A percentile compares a stretch with the other conserved stretches of the same genome.
phyloP scores from a whole-genome alignment of 2,113 vertebrate species.

The Typhlomys cinereus region DNA sequence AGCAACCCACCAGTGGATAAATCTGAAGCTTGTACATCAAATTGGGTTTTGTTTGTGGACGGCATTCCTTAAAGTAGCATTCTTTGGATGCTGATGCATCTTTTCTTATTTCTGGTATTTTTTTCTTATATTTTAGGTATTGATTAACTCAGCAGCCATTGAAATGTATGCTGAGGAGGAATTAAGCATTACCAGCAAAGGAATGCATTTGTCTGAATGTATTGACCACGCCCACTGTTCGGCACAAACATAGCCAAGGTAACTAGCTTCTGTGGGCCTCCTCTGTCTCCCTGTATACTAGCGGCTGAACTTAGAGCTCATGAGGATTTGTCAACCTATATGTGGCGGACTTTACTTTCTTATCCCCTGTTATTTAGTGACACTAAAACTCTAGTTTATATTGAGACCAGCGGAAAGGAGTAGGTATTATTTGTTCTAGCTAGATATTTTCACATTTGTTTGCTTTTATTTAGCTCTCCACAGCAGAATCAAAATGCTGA shows the following conservation, averaged over 20 bases:
- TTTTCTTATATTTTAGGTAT: slow-evolving; percentile 37
- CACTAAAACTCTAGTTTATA: background rate
- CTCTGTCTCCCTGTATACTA: slow-evolving; percentile 39
- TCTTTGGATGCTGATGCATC: background rate
- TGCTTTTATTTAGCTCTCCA: background rate
- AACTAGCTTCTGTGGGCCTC: background rate
- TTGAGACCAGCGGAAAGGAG: background rate
- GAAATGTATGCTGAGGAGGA: slow-evolving; percentile 53
- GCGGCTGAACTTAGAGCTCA: background rate
- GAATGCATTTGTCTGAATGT: slow-evolving; percentile 3
- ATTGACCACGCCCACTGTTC: slow-evolving; percentile 4
- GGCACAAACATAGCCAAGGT: background rate
- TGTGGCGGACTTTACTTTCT: background rate
- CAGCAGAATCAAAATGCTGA: background rate
- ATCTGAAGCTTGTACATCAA: background rate
- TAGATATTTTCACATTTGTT: background rate
- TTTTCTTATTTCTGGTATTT: background rate
- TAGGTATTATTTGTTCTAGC: background rate
- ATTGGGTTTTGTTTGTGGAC: slow-evolving; percentile 13
- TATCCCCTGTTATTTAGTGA: background rate
- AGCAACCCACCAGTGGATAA: background rate
- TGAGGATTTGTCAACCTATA: background rate
- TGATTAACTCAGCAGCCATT: background rate
- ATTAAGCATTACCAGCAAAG: slow-evolving; percentile 7
- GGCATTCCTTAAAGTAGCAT: background rate